A percentile compares a stretch with the other conserved stretches of the same genome.
Conservation (phyloP, 35 echinoderm and acorn worm species). For the Apostichopus japonicus region DNA sequence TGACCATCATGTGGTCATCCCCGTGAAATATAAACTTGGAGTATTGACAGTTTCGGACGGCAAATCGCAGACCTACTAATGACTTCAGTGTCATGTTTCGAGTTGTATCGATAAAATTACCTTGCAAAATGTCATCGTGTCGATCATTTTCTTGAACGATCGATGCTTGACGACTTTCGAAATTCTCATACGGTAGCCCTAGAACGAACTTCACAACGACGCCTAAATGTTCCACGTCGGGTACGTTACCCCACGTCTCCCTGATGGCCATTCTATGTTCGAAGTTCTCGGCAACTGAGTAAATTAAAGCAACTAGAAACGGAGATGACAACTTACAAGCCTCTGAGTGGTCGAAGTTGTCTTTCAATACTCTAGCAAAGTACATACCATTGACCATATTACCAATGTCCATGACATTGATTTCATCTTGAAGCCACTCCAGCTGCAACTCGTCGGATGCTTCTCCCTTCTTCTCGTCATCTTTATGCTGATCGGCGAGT, state of each 20-base stretch:
- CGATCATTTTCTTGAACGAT: slow-evolving; percentile 79
- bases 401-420: slow-evolving; percentile 1
- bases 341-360: slow-evolving; percentile 61
- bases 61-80: slow-evolving; percentile 74
- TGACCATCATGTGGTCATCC: slow-evolving; percentile 81
- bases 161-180: slow-evolving; percentile 36
- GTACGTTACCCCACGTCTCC: slow-evolving; percentile 83
- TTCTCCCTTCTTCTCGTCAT: not conserved
- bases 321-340: slow-evolving; percentile 50
- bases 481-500: slow-evolving; percentile 22
- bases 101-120: slow-evolving; percentile 72
- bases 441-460: not conserved
- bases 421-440: slow-evolving; percentile 7
- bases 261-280: slow-evolving; percentile 77
- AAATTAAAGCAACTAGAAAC: slow-evolving; percentile 76
- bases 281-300: slow-evolving; percentile 57
- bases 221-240: slow-evolving; percentile 59
- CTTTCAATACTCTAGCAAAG: slow-evolving; percentile 66
- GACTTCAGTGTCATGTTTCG: slow-evolving; percentile 71
- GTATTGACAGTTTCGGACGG: slow-evolving; percentile 27
- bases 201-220: slow-evolving; percentile 81
- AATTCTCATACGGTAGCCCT: slow-evolving; percentile 50
- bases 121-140: slow-evolving; percentile 85
- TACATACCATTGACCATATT: slow-evolving; percentile 58
- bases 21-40: slow-evolving; percentile 77